Evolutionary conservation across 1,140 invertebrate genomes (phyloP).

Genomic region (Drosophila oshimai): DNA sequence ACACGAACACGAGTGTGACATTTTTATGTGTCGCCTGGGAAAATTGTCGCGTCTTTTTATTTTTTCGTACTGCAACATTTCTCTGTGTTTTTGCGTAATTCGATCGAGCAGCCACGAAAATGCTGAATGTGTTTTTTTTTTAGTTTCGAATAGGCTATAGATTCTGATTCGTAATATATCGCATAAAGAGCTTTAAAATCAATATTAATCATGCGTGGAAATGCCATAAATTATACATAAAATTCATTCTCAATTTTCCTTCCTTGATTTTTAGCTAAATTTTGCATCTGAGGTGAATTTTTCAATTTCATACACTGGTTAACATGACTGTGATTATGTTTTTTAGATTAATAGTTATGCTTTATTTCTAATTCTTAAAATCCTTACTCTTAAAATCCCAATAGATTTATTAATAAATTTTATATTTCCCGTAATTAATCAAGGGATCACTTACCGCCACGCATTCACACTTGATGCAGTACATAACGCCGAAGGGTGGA

Average conservation of each 20-base stretch:
- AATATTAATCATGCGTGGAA: constrained; percentile 79
- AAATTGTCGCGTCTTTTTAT: constrained; percentile 6
- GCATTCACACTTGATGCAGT: constrained; percentile 96
- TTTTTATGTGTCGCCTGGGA: constrained; percentile 28
- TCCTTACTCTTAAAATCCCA: no score
- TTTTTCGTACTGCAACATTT: constrained; percentile 3
- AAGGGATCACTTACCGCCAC: constrained; percentile 88
- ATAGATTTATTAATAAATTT: not conserved
- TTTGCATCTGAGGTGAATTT: not conserved
- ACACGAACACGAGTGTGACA: constrained; percentile 31
- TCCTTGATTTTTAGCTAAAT: no score
- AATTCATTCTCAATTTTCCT: no score
- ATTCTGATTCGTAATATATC: constrained; percentile 23
- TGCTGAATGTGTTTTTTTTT: constrained; percentile 16
- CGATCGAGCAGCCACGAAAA: constrained; percentile 16
- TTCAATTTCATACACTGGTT: not conserved
- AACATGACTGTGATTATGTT: not conserved
- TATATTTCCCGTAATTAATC: not conserved
- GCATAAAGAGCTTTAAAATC: constrained; percentile 72
- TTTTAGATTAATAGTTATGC: no score
- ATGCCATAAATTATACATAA: constrained; percentile 79
- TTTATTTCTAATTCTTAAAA: no score
- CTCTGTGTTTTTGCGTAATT: constrained; percentile 18
- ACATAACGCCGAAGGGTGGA: constrained; percentile 95
- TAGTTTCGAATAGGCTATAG: constrained; percentile 14